Evolutionary conservation across 2,797 vertebrate genomes (phyloP), one percentile per base, ranked within the genome.

Genomic region (Octomys mimax): DNA sequence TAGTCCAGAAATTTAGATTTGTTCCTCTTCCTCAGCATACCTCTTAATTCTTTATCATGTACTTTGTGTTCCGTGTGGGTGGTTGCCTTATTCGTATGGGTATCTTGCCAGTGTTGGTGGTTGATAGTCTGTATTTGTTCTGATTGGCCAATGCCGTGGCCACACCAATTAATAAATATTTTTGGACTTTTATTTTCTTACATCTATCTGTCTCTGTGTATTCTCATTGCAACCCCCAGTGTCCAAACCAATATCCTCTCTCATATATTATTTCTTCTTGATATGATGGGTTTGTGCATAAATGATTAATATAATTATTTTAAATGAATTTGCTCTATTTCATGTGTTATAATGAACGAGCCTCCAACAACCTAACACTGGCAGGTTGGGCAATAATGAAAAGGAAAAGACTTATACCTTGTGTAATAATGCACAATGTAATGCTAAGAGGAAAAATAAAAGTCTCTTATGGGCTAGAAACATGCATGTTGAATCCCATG

Each of bases 211-310:
- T n/a, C 21, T 87, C 57, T 92, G 1, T 85, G 11, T 31, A 52
- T 91, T 46, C 86, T 57, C 22, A 16, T 52, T 64, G 28, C 61
- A 86, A 73, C 5, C 22, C 8, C 5, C 7, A 26, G 26, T 42
- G 31, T 62, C 26, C 33, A 64, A 19, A 18, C 6, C 39, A 77
- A 3, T 49, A 33, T 87, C n/a, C 49, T 18, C 66, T 26, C 31
- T 93, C 39, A 75, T 6, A 26, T 82, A 28, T 68, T 88, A 77
- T 61, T 95, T 92, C 89, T 94, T 61, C 36, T 73, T 42, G 10
- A 26, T 39, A 1, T 59, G 24, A 85, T 85, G 33, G 46, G 79
- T 46, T 85, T 94, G 28, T 87, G 8, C 81, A 5, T 92, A 86
- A 87, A 75, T 86, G 52, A 64, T 66, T 87, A 62, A 13, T 54